phyloP scores from a whole-genome alignment of 2,113 vertebrate genomes.

The Gadus chalcogrammus region DNA sequence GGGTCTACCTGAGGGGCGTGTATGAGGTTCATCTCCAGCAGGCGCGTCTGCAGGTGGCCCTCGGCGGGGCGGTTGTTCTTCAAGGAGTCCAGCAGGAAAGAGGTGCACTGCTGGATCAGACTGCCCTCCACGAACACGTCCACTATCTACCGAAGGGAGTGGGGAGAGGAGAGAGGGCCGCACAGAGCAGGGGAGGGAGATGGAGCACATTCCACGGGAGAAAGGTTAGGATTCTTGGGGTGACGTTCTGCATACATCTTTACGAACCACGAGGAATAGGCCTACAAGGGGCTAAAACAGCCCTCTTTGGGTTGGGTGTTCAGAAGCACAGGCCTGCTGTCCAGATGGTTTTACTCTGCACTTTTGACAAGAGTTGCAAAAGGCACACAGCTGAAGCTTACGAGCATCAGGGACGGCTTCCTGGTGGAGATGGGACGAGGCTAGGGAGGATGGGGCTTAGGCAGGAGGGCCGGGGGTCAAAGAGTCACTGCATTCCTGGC shows the following conservation, averaged over 20 bases:
- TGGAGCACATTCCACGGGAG: neutral
- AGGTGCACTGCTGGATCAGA: conserved; percentile 91
- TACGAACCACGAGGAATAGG: conserved; percentile 20
- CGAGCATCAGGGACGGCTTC: conserved; percentile 16
- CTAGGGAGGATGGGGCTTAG: conserved; percentile 40
- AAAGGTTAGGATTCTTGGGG: neutral
- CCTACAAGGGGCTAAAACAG: conserved; percentile 6
- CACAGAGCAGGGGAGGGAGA: neutral
- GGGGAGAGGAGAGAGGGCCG: neutral
- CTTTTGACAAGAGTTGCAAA: conserved; percentile 19
- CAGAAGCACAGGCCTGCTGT: neutral
- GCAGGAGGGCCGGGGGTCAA: conserved; percentile 22
- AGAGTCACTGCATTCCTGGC: conserved; percentile 57
- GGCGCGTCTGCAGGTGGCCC: conserved; percentile 87
- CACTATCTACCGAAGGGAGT: conserved; percentile 76
- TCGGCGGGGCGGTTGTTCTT: conserved; percentile 87
- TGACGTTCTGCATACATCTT: neutral
- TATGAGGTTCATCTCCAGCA: conserved; percentile 93
- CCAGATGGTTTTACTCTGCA: conserved; percentile 41
- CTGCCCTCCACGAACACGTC: conserved; percentile 95
- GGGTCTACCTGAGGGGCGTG: conserved; percentile 84
- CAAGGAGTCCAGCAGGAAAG: conserved; percentile 86
- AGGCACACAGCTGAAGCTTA: conserved; percentile 12
- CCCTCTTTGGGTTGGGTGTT: conserved; percentile 13
- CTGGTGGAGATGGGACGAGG: conserved; percentile 23